phyloP scores from a whole-genome alignment of 2,113 vertebrate species.

The Pavo muticus region DNA sequence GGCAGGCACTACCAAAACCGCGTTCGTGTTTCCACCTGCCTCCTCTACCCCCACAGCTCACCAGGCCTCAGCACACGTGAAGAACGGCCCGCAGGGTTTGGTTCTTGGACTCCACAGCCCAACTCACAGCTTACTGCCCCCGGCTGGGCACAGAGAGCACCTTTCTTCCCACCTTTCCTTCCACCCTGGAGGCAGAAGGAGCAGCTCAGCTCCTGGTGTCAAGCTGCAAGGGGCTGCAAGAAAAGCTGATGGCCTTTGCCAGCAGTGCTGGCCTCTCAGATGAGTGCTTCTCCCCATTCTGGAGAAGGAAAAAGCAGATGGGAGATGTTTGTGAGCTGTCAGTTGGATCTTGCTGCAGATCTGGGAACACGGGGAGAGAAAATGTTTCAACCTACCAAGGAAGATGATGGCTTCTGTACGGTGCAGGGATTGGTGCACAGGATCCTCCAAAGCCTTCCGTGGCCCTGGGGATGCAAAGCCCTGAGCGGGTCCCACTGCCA shows the following conservation, averaged over 20 bases:
- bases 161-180: neutral
- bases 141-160: neutral
- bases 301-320: slow-evolving; percentile 26
- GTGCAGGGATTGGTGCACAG: accelerated
- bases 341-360: neutral
- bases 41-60: neutral
- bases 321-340: slow-evolving; percentile 15
- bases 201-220: neutral
- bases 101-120: neutral
- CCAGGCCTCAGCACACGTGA: neutral
- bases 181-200: neutral
- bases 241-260: neutral
- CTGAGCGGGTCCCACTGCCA: neutral
- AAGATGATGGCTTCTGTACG: neutral
- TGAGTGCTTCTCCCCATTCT: neutral
- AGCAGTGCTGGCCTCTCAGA: neutral
- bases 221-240: neutral
- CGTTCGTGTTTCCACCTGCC: neutral
- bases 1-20: slow-evolving; percentile 5
- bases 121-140: neutral
- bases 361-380: neutral
- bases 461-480: neutral
- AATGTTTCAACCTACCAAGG: neutral
- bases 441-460: neutral
- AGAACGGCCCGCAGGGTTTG: neutral